Evolutionary conservation across 1,140 invertebrate genomes (phyloP), one percentile per base, ranked within the genome.

Genomic region (Bombus superbus): DNA sequence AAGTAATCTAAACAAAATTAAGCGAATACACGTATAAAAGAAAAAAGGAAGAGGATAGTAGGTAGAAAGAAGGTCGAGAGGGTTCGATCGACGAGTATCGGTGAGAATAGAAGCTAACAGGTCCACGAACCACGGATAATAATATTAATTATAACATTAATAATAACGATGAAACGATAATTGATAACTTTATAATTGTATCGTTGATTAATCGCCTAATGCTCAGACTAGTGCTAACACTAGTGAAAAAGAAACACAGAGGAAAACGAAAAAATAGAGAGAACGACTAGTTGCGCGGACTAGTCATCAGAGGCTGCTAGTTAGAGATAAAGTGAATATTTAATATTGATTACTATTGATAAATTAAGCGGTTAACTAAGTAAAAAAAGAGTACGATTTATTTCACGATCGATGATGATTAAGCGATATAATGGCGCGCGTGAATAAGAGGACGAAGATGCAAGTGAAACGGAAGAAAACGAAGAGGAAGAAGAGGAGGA

Each of bases 261-360:
- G 40, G 40, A 38, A 73, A 73, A 47, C 18, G n/a, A 13, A 68
- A 57, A 57, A 69, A 35, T 66, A 76, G 42, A 79, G 32, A 73
- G 74, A 44, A 82, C 11, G 92, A 93, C 93, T 94, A 94, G 92
- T 38, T 93, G 92, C 89, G 35, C 35, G 75, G 89, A 93, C 93
- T 94, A 95, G 93, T 94, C 92, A 92, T 89, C 82, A 87, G 91
- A 94, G 93, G 93, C 93, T 95, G 92, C 94, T 95, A 95, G 92
- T 92, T 95, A 95, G 92, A 93, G 88, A 92, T 85, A 90, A 92
- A 90, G 89, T 92, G 71, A 88, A 92, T 91, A 93, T 90, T 91
- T 93, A 92, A 92, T 92, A 92, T 91, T 91, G 89, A 90, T 92
- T 93, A 90, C 72, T 80, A 80, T 88, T 75, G 89, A 92, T 89